Percentiles rank a stretch among this genome's conserved stretches.
These are phyloP conservation scores for Plestiodon gilberti DNA, from an alignment of 2,113 vertebrate genomes.

Conservation along the genomic window DNA sequence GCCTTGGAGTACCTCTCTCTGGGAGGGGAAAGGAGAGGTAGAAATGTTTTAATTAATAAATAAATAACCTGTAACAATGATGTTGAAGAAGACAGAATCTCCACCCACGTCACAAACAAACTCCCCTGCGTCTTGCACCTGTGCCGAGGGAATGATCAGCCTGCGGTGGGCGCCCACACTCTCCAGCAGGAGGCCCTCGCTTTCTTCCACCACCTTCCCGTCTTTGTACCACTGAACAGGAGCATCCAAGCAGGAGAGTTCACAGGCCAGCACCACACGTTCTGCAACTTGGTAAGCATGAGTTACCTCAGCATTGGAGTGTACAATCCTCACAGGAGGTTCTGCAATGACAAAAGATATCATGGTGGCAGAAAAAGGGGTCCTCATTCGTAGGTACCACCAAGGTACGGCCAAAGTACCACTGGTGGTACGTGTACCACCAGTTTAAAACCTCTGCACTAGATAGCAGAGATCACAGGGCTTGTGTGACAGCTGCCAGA, in stretches of 20 bases:
- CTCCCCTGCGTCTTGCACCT: conserved; percentile 82
- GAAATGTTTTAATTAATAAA: too few species aligned
- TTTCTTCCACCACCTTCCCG: conserved; percentile 77
- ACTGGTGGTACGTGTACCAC: too few species aligned
- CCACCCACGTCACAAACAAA: conserved; percentile 78
- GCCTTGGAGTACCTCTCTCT: too few species aligned
- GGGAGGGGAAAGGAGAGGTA: too few species aligned
- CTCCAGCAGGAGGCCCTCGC: conserved; percentile 80
- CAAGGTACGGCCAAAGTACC: too few species aligned
- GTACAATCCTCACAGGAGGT: conserved; percentile 83
- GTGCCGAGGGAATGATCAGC: conserved; percentile 85
- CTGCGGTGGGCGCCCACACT: conserved; percentile 79
- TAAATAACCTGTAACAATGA: conserved; percentile 80
- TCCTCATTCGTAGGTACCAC: not conserved
- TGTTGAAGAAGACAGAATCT: conserved; percentile 80
- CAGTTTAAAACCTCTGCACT: too few species aligned
- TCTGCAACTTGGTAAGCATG: conserved; percentile 80
- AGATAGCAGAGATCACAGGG: not conserved
- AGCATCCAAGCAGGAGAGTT: conserved; percentile 83
- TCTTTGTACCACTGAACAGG: conserved; percentile 88
- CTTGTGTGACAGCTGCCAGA: not conserved
- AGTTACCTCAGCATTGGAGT: conserved; percentile 78
- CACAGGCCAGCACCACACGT: conserved; percentile 88
- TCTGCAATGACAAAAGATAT: conserved; percentile 71
- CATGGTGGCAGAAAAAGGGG: not conserved